Conservation (phyloP, 2,113 vertebrate species). For the Balaeniceps rex region DNA sequence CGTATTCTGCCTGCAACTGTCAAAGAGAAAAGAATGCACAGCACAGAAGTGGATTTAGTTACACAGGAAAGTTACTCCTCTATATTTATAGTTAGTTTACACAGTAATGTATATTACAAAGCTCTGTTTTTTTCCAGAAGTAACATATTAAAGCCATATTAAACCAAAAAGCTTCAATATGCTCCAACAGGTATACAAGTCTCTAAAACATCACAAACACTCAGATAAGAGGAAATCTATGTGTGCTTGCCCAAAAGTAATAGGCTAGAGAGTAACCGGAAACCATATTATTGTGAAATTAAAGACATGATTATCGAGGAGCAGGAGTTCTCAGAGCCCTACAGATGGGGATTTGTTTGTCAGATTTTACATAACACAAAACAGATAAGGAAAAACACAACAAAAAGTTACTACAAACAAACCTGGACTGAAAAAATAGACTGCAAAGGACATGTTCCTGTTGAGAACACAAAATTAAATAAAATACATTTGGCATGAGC, state of each 20-base stretch:
- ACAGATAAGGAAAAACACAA: not conserved
- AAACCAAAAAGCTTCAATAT: not conserved
- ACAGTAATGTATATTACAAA: not conserved
- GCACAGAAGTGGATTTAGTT: not conserved
- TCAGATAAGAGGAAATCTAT: not conserved
- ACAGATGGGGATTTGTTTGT: not conserved
- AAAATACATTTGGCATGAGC: not conserved
- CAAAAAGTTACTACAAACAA: not conserved
- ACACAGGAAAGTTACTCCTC: not conserved
- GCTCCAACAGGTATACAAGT: not conserved
- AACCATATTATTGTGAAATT: not conserved
- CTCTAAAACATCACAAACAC: not conserved
- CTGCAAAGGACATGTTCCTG: not conserved
- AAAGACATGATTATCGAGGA: not conserved
- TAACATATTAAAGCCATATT: not conserved
- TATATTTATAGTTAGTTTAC: not conserved
- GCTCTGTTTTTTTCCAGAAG: not conserved
- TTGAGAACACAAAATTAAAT: not conserved
- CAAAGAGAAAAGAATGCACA: slow-evolving; percentile 47
- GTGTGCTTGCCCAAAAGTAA: not conserved
- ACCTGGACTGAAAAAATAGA: not conserved
- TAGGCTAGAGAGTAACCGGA: not conserved
- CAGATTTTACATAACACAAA: not conserved
- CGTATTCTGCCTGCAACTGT: slow-evolving; percentile 86
- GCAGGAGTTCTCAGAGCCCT: not conserved